A percentile compares a stretch with the other conserved stretches of the same genome.
Conservation (phyloP, 2,113 vertebrate genomes). For the Zingel zingel region DNA sequence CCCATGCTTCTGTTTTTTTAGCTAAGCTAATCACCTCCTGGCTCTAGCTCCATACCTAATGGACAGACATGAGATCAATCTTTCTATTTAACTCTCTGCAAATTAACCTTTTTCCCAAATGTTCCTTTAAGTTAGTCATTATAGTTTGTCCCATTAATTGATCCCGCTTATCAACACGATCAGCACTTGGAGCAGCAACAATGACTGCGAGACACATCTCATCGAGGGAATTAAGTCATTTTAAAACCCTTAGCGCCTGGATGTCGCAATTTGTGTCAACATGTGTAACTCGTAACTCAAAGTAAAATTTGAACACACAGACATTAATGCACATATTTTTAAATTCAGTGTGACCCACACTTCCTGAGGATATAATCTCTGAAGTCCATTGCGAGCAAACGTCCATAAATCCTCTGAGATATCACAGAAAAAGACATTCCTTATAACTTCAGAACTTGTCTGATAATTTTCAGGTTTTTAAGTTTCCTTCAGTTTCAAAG, state of each 20-base stretch:
- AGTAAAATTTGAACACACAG: background rate
- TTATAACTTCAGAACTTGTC: background rate
- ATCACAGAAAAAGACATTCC: too few species aligned
- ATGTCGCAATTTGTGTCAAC: too few species aligned
- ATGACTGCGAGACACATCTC: too few species aligned
- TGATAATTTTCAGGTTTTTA: background rate
- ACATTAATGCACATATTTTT: background rate
- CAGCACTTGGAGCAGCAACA: too few species aligned
- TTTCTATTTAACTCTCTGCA: background rate
- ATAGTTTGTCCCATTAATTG: background rate
- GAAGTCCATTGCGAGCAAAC: background rate
- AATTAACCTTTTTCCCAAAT: too few species aligned
- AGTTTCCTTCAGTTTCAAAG: too few species aligned
- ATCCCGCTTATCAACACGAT: background rate
- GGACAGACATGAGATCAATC: background rate
- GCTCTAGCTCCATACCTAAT: background rate
- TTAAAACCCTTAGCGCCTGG: background rate
- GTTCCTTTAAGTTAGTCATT: background rate
- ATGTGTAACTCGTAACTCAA: too few species aligned
- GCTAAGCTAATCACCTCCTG: background rate
- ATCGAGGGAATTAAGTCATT: background rate
- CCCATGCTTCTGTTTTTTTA: too few species aligned
- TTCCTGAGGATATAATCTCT: background rate
- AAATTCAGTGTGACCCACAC: background rate
- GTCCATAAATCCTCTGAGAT: background rate